Evolutionary conservation across 2,797 vertebrate genomes (phyloP).

Genomic region (Calcarius lapponicus): DNA sequence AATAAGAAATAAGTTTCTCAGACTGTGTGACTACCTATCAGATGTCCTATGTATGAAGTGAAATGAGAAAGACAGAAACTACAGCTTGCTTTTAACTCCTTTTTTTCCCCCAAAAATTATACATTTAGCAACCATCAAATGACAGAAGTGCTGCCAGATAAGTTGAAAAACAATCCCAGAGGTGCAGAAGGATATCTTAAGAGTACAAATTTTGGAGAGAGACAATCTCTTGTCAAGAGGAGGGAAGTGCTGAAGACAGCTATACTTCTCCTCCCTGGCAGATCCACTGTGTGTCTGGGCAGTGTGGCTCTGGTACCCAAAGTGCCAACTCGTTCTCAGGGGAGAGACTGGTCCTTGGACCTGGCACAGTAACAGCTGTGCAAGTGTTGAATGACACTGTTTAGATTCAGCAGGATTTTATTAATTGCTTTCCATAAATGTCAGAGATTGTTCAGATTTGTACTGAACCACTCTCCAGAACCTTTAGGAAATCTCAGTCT

Average conservation of each 20-base stretch:
- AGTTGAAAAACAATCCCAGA: background rate
- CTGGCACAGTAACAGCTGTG: background rate
- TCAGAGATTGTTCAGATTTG: background rate
- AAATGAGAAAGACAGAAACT: background rate
- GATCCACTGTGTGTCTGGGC: background rate
- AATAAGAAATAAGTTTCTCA: background rate
- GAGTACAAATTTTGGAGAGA: background rate
- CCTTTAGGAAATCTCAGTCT: background rate
- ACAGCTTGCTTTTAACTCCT: background rate
- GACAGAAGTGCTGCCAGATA: background rate
- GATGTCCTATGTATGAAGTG: background rate
- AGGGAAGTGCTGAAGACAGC: background rate
- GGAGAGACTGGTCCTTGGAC: background rate
- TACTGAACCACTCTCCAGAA: background rate
- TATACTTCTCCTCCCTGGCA: background rate
- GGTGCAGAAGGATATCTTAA: background rate
- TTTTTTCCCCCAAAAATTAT: background rate
- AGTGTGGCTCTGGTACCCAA: background rate
- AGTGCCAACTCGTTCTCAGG: background rate
- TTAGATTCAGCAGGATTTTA: background rate
- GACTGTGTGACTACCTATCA: background rate
- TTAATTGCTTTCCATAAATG: constrained; percentile 17
- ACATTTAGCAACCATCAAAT: background rate
- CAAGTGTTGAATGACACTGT: background rate
- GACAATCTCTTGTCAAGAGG: background rate